Evolutionary conservation across 1,140 invertebrate genomes (phyloP), one percentile per base, ranked within the genome.

Genomic region (Brachionus koreanus): DNA sequence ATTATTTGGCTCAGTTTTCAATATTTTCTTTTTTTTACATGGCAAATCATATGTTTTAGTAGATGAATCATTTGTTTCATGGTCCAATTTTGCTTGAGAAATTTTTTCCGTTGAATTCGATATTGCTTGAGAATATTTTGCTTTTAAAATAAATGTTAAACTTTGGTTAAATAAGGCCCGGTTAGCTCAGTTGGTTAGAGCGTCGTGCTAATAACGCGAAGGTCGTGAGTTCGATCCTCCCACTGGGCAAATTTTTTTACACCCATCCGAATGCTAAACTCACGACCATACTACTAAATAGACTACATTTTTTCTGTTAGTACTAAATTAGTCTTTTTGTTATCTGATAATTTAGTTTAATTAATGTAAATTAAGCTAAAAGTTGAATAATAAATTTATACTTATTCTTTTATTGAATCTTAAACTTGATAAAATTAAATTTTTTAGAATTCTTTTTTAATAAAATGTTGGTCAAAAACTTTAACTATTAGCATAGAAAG

Each of bases 111-210:
- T 57, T 7, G 49, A 57, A 19, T 16, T 23, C 16, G 7, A 19
- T 16, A 19, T 19, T 57, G 49, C 49, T 57, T 57, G 49, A 19
- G 49, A 23, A 23, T 57, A 7, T 5, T 57, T 57, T 5, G n/a
- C 49, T 57, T 1, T 3, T 19, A 57, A 57, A 57, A 0, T 49
- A n/a, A 6, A 49, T 5, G 3, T 49, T 49, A 49, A 49, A n/a
- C 13, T 46, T 46, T 9, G 0, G 9, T 13, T 13, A 49, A 49
- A 1, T 57, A 19, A 25, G 49, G 49, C 49, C 49, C 49, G 49
- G 49, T 57, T 57, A 57, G 49, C 49, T 57, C 49, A 57, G 49
- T 57, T 57, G 49, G 49, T 57, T 57, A 57, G 49, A 57, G 49
- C 49, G 49, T 57, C 49, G 49, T 57, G 49, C 49, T 57, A 57